Evolutionary conservation across 2,888 invertebrate genomes (phyloP).

Genomic region (Andrena flavipes): DNA sequence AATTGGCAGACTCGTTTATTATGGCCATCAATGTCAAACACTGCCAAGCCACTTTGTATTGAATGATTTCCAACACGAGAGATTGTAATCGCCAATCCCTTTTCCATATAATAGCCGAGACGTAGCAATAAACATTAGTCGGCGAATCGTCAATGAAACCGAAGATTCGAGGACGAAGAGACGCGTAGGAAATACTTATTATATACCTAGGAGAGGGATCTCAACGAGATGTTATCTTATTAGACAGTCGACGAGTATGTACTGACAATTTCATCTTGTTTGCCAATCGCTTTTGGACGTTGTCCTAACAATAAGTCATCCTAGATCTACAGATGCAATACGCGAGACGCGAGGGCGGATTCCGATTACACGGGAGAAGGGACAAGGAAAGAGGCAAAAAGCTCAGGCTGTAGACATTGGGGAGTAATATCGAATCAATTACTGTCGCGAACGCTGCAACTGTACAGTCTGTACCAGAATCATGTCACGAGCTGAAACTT

Average conservation of each 20-base stretch:
- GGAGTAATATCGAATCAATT: slow-evolving; percentile 41
- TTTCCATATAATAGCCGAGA: slow-evolving; percentile 47
- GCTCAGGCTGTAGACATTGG: slow-evolving; percentile 15
- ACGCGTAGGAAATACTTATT: slow-evolving; percentile 30
- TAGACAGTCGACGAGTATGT: slow-evolving; percentile 18
- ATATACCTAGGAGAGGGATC: slow-evolving; percentile 45
- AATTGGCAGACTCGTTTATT: slow-evolving; percentile 42
- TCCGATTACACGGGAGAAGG: neutral
- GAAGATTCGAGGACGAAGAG: slow-evolving; percentile 11
- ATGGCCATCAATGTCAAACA: slow-evolving; percentile 61
- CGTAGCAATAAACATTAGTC: slow-evolving; percentile 47
- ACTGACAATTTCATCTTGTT: slow-evolving; percentile 37
- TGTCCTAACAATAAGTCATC: slow-evolving; percentile 35
- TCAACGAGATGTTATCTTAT: slow-evolving; percentile 26
- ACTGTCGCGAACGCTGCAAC: slow-evolving; percentile 34
- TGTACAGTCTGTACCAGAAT: neutral
- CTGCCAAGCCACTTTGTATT: slow-evolving; percentile 63
- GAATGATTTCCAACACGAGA: slow-evolving; percentile 26
- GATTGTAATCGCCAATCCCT: slow-evolving; percentile 38
- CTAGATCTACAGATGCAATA: slow-evolving; percentile 21
- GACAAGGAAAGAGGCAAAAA: neutral
- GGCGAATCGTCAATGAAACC: slow-evolving; percentile 19
- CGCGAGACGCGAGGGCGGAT: neutral
- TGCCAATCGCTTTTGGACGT: slow-evolving; percentile 45
- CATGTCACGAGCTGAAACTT: neutral